Percentiles rank a stretch among this genome's conserved stretches.
Evolutionary conservation across 2,888 invertebrate species (phyloP).

Genomic region (Mesorhabditis belari): DNA sequence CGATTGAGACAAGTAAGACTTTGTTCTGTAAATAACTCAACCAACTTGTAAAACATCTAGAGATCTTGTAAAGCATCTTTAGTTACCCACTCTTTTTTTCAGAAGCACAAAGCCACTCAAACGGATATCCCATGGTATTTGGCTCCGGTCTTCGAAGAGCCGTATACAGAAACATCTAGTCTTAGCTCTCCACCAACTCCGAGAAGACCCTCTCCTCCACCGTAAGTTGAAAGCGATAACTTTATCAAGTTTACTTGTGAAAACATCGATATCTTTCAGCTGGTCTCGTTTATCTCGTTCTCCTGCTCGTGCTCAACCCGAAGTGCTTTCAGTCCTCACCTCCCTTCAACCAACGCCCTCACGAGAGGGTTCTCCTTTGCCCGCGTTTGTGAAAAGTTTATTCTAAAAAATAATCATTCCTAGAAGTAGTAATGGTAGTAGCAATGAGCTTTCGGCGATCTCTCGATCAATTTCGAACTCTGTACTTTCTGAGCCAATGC

Average conservation of each 20-base stretch:
- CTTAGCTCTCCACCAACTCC: conserved; percentile 22
- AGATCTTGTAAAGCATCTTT: no score
- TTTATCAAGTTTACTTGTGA: not conserved
- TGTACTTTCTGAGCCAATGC: conserved; percentile 21
- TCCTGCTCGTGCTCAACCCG: not conserved
- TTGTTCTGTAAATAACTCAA: not conserved
- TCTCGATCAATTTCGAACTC: conserved; percentile 17
- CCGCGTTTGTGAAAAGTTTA: not conserved
- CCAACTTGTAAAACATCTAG: no score
- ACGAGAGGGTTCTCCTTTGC: not conserved
- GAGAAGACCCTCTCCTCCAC: not conserved
- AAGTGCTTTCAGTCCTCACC: not conserved
- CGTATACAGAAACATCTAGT: conserved; percentile 29
- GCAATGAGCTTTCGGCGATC: conserved; percentile 8
- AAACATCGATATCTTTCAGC: not conserved
- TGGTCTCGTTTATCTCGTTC: not conserved
- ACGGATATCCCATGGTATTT: conserved; percentile 19
- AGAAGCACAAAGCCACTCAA: conserved; percentile 29
- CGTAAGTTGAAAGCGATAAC: no score
- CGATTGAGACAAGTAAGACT: conserved; percentile 12
- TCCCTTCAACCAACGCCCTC: not conserved
- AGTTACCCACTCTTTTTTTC: not conserved
- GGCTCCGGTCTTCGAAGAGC: conserved; percentile 19
- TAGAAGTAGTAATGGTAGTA: not conserved
- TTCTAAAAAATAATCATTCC: not conserved